Evolutionary conservation across 2,888 invertebrate species (phyloP), one percentile per base, ranked within the genome.

Genomic region (Archips crataeganus): DNA sequence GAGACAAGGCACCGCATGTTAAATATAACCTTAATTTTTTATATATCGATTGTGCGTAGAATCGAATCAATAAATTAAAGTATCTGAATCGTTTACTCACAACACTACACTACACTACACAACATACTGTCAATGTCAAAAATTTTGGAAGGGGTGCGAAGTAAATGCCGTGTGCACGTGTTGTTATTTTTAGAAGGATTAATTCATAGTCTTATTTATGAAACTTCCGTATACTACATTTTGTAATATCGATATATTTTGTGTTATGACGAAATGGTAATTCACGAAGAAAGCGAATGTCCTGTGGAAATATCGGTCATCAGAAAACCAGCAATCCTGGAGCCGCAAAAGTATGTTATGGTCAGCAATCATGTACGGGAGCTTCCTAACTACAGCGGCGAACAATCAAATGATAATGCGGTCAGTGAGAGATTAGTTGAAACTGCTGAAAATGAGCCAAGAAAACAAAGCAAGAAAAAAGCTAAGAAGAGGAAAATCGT

Each of bases 341-440:
- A 82, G 75, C 77, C 77, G 2, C 84, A 84, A 79, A 86, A 85
- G 47, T 84, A 85, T 76, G 78, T 88, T 77, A 82, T 88, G 77
- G 84, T 88, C 11, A 84, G 87, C 76, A 87, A 88, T 76, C 87
- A 88, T 75, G 88, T 88, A 10, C 81, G 84, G 47, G 86, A 87
- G 78, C 76, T 85, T 13, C 73, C 68, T 23, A 77, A 69, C 42
- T 78, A 78, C 45, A 70, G 51, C 42, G 66, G 72, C 57, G 76
- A 74, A 74, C 39, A 77, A 68, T 47, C 74, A 34, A 39, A 66
- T 69, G 49, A 64, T 51, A 51, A 70, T 42, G 73, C n/a, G 3
- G 13, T 9, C 11, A 77, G n/a, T 10, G 76, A 76, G 13, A 81
- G 75, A 70, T 65, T 49, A 4, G 11, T 51, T 15, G 75, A 77